Base-by-base conservation (phyloP, 30 jellyfish, hydroid and myxozoan genomes). In the Aurelia sp. region DNA sequence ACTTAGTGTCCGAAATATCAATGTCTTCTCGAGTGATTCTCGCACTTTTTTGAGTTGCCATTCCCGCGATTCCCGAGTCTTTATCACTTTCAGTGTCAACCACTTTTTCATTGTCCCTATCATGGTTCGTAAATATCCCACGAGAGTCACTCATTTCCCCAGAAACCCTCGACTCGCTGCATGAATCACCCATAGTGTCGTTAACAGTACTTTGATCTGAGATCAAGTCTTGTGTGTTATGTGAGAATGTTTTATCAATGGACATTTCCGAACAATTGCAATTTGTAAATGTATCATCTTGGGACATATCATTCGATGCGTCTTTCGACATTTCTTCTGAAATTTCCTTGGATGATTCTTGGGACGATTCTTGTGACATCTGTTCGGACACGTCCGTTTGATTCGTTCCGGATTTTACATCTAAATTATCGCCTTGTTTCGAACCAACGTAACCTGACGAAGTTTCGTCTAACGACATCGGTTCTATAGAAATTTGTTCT, bases 1-100 rank as follows among this genome's bases (percentile, higher is more conserved):
- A 82, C 38, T 82, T 63, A 9, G 92, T 68, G 51, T 82, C 92
- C 51, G 55, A 55, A 33, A 82, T 70, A 70, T 82, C 92, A 20
- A 82, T 70, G 47, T 85, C 27, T 6, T 67, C 92, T 60, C 86
- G 85, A 74, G 86, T 48, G n/a, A 13, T 52, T 71, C 72, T 85
- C 19, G 81, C 80, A 74, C 18, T 5, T 3, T 16, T 5, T 3
- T 16, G 55, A 20, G 68, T 57, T 12, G 20, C 22, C 8, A 21
- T 24, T 12, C 61, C 27, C 20, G 80, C 13, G 55, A 44, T 44
- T 44, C 55, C 15, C 12, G 52, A 50, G 61, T 38, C 55, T 62
- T 15, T 33, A 6, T 38, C 33, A 9, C 22, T 16, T 48, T 77
- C 69, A 20, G 51, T 55, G 27, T 35, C 65, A 15, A 33, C 47